Evolutionary conservation across 2,113 vertebrate species (phyloP).

Genomic region (Pseudopodoces humilis): DNA sequence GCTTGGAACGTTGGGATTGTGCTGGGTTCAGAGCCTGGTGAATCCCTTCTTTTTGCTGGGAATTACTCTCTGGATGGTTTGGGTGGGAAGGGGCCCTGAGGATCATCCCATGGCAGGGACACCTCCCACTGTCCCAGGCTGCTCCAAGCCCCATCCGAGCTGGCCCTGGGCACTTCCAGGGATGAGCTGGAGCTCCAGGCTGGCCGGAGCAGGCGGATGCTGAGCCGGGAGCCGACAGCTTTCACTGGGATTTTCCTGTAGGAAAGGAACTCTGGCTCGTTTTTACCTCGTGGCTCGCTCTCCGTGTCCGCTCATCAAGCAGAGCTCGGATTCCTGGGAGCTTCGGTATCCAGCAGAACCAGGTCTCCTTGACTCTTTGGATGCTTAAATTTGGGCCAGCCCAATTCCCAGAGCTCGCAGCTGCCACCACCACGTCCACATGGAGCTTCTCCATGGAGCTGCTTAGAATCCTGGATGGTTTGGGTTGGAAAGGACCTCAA

Average conservation of each 20-base stretch:
- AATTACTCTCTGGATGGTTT: neutral
- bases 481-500: neutral
- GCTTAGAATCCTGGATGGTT: neutral
- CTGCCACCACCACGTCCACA: fast-evolving
- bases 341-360: neutral
- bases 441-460: neutral
- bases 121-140: fast-evolving
- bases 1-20: fast-evolving
- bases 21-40: fast-evolving
- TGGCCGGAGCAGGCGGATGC: neutral
- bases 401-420: neutral
- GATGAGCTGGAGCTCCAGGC: neutral
- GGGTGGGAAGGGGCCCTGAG: neutral
- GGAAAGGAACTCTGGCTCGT: fast-evolving
- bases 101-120: neutral
- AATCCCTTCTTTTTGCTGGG: neutral
- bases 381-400: fast-evolving
- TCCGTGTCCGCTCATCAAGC: fast-evolving
- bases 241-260: neutral
- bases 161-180: neutral
- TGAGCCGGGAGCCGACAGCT: fast-evolving
- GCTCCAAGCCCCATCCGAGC: fast-evolving
- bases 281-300: fast-evolving
- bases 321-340: neutral
- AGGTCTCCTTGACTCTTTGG: neutral